Base-by-base conservation (phyloP, 2,888 invertebrate genomes). In the Mimas tiliae region DNA sequence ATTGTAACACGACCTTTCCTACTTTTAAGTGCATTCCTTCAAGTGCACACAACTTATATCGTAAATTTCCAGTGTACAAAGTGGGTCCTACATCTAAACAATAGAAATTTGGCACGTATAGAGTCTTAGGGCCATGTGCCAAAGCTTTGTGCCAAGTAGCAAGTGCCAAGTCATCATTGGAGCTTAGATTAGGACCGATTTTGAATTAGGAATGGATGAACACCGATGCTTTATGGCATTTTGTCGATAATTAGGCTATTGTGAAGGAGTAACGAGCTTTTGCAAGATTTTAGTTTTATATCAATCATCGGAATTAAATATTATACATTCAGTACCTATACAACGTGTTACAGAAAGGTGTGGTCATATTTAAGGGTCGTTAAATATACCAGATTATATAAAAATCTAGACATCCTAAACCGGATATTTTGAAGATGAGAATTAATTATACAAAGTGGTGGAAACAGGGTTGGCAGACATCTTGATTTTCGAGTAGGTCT, bases 81-180 rank as follows among this genome's bases (percentile, higher is more conserved):
- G 65, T 69, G 65, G 68, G 69, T 71, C 71, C 71, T 71, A 74
- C 70, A 72, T 73, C 70, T 70, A 75, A 79, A 83, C 77, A 81
- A 81, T 81, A 72, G 71, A 69, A 76, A 76, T 79, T 81, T 83
- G 80, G 79, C 77, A 76, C 67, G 70, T 73, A 65, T 67, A 58
- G 68, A 71, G 67, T 71, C 67, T 72, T 66, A 65, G 62, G 38
- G 68, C 62, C 64, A 69, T 68, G 74, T 76, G 82, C 80, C 80
- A 78, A 77, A 38, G 63, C 63, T 62, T 14, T 21, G 52, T 62
- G 62, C 58, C 58, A 58, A 58, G 58, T 72, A 67, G 70, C 68
- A 50, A 64, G 68, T 76, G 83, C 81, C 82, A 79, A 82, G 75
- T 77, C 78, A 78, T 79, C 78, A 75, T 9, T 74, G 72, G 72